These are phyloP conservation scores for Anoncus sp. DNA, from an alignment of 2,888 invertebrate genomes.

Conservation along the genomic window DNA sequence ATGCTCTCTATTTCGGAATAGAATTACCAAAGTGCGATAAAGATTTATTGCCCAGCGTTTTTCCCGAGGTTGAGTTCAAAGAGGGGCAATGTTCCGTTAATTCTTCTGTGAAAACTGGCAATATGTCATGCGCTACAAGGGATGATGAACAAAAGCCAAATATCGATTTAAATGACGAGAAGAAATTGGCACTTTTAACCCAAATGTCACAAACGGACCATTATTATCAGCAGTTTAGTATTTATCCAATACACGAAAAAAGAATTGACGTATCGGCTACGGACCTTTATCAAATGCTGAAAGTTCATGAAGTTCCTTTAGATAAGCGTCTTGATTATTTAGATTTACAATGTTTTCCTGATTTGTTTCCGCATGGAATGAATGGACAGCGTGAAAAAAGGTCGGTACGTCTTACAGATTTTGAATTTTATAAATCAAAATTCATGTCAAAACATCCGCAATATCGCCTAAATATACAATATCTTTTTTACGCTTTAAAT, in stretches of 20 bases:
- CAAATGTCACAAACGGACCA: constrained; percentile 53
- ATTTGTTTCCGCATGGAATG: too few species aligned
- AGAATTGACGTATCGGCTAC: too few species aligned
- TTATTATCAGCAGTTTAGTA: constrained; percentile 60
- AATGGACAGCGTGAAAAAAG: constrained; percentile 60
- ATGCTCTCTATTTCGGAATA: constrained; percentile 71
- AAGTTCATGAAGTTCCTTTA: constrained; percentile 62
- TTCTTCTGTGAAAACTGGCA: neutral
- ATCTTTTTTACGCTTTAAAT: constrained; percentile 70
- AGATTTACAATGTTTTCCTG: constrained; percentile 65
- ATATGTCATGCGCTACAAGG: neutral
- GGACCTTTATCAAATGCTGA: too few species aligned
- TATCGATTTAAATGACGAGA: constrained; percentile 1
- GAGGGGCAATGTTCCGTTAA: neutral
- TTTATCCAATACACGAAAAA: too few species aligned
- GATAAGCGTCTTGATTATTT: constrained; percentile 55
- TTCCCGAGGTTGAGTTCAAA: too few species aligned
- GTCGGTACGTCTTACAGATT: constrained; percentile 56
- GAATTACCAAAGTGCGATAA: constrained; percentile 62
- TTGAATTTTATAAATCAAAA: constrained; percentile 66
- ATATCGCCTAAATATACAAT: constrained; percentile 70
- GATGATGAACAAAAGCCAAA: neutral
- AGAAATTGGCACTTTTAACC: constrained; percentile 47
- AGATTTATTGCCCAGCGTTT: constrained; percentile 17
- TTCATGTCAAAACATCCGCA: constrained; percentile 69